phyloP scores from a whole-genome alignment of 2,797 vertebrate species.

The Orestias chungarensis region DNA sequence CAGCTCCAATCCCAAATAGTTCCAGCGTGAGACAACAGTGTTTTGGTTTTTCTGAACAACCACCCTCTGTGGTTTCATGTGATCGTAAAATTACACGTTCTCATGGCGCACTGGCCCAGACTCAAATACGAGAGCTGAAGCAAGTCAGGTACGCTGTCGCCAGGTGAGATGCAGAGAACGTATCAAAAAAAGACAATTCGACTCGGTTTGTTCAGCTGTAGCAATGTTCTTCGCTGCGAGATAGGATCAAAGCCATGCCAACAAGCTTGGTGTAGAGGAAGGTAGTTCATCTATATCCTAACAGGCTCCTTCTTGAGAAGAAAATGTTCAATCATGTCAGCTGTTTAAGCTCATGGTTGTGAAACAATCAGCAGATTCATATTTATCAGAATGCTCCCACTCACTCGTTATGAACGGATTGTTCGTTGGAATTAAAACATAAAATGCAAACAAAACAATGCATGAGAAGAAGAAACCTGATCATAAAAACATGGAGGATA shows the following conservation, averaged over 20 bases:
- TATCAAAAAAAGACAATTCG: background rate
- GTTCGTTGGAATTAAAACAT: background rate
- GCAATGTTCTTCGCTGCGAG: background rate
- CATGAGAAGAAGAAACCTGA: no score
- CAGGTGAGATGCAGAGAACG: constrained; percentile 29
- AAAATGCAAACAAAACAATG: no score
- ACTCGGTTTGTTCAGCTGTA: background rate
- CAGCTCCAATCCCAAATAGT: constrained; percentile 69
- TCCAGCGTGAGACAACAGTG: constrained; percentile 57
- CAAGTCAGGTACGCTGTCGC: constrained; percentile 26
- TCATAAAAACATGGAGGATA: background rate
- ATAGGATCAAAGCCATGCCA: background rate
- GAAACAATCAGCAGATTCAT: background rate
- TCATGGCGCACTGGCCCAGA: constrained; percentile 43
- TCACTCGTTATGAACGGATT: background rate
- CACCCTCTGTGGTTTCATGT: constrained; percentile 59
- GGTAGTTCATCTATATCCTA: background rate
- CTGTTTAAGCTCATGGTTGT: background rate
- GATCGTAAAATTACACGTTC: constrained; percentile 66
- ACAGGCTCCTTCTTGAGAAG: background rate
- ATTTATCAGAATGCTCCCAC: background rate
- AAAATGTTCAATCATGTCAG: background rate
- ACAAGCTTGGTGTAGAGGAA: background rate
- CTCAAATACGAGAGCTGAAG: constrained; percentile 45
- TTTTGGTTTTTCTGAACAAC: constrained; percentile 47